Evolutionary conservation across 2,797 vertebrate genomes (phyloP), one percentile per base, ranked within the genome.

Genomic region (Amphiprion clarkii): DNA sequence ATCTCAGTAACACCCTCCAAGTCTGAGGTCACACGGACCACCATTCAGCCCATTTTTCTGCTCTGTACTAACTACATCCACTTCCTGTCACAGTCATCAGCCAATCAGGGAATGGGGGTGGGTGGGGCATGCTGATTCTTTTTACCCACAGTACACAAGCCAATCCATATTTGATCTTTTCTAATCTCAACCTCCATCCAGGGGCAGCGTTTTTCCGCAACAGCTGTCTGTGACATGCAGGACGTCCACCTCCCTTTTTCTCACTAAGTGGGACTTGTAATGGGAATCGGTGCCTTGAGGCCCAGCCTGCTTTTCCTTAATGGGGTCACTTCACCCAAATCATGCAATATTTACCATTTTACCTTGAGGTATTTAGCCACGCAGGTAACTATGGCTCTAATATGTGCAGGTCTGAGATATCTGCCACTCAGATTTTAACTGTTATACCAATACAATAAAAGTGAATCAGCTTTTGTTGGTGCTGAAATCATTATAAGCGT

Each of bases 201-300:
- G 72, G 40, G 25, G 67, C 73, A 44, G 49, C 36, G 10, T 16
- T 51, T 76, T 62, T 72, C 52, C 74, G 27, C 51, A 59, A 55
- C 74, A 67, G 61, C 54, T 17, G 13, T 78, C 69, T 71, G 48
- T 63, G 70, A 82, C 56, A 71, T 54, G 54, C 71, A 73, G 65
- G 76, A 78, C 21, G 3, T 49, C 55, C 68, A 54, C 39, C 70
- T 72, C 31, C 66, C 53, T 55, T 55, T 48, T 66, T 67, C 55
- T 51, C 67, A 76, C 74, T 52, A 48, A 82, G 73, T 82, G 79
- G 76, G 78, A 81, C 84, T 88, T 83, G 70, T 74, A 72, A 82
- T 87, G 48, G 77, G 78, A 87, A 65, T 71, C 42, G 74, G 81
- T 87, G 78, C 80, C 79, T 82, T 85, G 79, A 73, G 75, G 71